Evolutionary conservation across 1,140 invertebrate species (phyloP).

Genomic region (Rhizoglyphus robini): DNA sequence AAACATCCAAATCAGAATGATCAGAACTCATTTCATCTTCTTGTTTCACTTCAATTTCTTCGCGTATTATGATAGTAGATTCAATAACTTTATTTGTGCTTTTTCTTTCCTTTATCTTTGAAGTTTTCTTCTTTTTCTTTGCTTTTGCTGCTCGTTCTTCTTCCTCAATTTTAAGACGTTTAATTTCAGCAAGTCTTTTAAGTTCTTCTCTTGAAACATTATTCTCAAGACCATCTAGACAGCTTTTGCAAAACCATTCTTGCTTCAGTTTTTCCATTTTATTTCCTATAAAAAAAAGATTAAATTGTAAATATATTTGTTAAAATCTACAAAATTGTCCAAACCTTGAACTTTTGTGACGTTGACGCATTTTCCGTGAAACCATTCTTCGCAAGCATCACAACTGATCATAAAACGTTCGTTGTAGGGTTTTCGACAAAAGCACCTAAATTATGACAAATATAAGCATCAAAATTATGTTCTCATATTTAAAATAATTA

Average conservation of each 20-base stretch:
- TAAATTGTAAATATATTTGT: background rate
- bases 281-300: background rate
- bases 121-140: background rate
- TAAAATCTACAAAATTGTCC: background rate
- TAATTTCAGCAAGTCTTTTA: background rate
- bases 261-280: constrained; percentile 69
- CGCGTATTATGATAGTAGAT: no score
- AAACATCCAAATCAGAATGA: background rate
- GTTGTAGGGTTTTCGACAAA: constrained; percentile 85
- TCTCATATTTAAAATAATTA: background rate
- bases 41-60: background rate
- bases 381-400: constrained; percentile 91
- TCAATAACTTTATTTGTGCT: no score
- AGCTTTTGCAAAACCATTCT: constrained; percentile 81
- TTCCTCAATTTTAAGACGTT: constrained; percentile 5
- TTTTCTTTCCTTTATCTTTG: no score
- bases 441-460: constrained; percentile 43
- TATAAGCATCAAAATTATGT: background rate
- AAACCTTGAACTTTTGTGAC: constrained; percentile 61
- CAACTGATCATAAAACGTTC: constrained; percentile 97
- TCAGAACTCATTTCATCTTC: background rate
- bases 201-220: constrained; percentile 24
- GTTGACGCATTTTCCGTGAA: constrained; percentile 87
- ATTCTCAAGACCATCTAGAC: constrained; percentile 47
- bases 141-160: background rate